Evolutionary conservation across 2,113 vertebrate species (phyloP).

Genomic region (Glareola pratincola): DNA sequence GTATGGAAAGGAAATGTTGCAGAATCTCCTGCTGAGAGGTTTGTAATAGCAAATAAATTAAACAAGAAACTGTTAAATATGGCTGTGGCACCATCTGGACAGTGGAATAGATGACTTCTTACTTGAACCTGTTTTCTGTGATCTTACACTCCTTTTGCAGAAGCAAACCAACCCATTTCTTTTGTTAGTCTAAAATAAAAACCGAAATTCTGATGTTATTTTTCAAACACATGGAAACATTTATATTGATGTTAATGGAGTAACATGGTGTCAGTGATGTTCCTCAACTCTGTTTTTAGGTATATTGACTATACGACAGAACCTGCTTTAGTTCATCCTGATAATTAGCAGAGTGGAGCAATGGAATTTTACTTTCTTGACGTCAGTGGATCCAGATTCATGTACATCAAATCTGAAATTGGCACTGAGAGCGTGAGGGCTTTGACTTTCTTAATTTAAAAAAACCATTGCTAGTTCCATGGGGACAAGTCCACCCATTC

Average conservation of each 20-base stretch:
- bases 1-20: neutral
- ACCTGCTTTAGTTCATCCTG: neutral
- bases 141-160: neutral
- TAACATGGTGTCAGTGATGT: no score
- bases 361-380: neutral
- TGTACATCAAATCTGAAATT: neutral
- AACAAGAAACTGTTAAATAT: neutral
- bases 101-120: neutral
- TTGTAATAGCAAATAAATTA: neutral
- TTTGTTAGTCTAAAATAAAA: neutral
- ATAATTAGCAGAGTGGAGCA: neutral
- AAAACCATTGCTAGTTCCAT: neutral
- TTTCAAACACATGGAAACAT: neutral
- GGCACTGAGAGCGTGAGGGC: neutral
- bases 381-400: neutral
- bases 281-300: neutral
- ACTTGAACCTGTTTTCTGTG: neutral
- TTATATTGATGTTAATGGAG: neutral
- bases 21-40: neutral
- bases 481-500: neutral
- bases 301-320: neutral
- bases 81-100: neutral
- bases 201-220: neutral
- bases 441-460: constrained; percentile 3
- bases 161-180: neutral